phyloP scores from a whole-genome alignment of 2,888 invertebrate genomes.

The Nemapogon koenigi region DNA sequence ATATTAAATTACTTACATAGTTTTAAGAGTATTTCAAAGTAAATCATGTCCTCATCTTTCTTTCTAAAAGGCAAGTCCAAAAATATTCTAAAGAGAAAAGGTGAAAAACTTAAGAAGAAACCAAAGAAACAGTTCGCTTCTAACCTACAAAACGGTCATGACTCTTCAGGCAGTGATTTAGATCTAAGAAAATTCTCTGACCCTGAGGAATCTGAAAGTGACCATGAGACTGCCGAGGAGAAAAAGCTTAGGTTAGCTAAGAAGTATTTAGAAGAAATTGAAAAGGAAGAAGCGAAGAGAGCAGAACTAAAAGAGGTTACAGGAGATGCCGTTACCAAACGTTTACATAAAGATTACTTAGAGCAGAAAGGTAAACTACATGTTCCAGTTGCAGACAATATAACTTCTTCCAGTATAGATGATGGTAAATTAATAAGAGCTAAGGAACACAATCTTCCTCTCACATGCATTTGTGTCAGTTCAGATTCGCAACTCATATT shows the following conservation, averaged over 20 bases:
- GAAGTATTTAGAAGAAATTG: constrained; percentile 86
- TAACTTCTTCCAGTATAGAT: constrained; percentile 29
- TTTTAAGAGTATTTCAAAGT: background rate
- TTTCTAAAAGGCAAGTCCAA: constrained; percentile 67
- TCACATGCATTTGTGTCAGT: constrained; percentile 84
- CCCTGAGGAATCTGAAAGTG: constrained; percentile 61
- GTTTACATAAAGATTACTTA: constrained; percentile 83
- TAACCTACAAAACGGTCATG: constrained; percentile 62
- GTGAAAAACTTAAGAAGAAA: constrained; percentile 45
- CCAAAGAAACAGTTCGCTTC: constrained; percentile 32
- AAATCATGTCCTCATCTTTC: constrained; percentile 63
- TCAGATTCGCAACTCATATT: constrained; percentile 75
- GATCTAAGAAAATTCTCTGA: constrained; percentile 65
- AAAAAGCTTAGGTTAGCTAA: constrained; percentile 90
- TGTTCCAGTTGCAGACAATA: constrained; percentile 73
- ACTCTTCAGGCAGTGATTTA: constrained; percentile 71
- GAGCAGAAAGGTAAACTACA: constrained; percentile 85
- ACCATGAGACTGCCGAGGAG: constrained; percentile 86
- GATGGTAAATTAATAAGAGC: constrained; percentile 67
- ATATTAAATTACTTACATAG: too few species aligned
- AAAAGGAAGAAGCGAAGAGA: constrained; percentile 77
- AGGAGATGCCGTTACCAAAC: constrained; percentile 71
- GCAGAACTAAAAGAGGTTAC: constrained; percentile 69
- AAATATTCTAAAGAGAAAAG: constrained; percentile 60
- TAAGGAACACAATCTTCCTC: constrained; percentile 77